Evolutionary conservation across 2,888 invertebrate genomes (phyloP), one percentile per base, ranked within the genome.

Genomic region (Leptopterna dolabrata): DNA sequence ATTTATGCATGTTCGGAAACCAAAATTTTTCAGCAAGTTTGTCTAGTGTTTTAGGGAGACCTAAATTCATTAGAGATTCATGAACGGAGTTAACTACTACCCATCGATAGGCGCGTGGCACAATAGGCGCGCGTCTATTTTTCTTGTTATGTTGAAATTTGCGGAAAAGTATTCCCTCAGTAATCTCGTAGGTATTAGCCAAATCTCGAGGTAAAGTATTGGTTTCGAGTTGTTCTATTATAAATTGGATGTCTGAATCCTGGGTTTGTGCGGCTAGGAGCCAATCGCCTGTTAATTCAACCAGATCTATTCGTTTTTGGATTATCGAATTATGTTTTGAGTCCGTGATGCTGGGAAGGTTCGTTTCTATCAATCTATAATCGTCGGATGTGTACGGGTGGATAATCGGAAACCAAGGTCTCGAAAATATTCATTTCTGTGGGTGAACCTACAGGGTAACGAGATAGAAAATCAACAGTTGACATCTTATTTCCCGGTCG

Each of bases 381-480:
- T 3, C n/a, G n/a, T n/a, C n/a, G n/a, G n/a, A n/a, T n/a, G n/a
- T n/a, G 71, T 29, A 29, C 11, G 1, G 71, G 71, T 1, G 71
- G 71, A n/a, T 71, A 71, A 36, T 36, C 16, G 29, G 2, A 0
- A 29, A 71, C 71, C 1, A 2, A 4, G 0, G 71, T 16, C 29
- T 29, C 71, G 29, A 71, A 71, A 29, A 71, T 13, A 29, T 29
- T 14, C 1, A 36, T 16, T 71, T 71, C 71, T 29, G 11, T n/a
- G 1, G 71, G 30, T 4, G 11, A 13, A 30, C 71, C 29, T 36
- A 71, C 71, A n/a, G n/a, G n/a, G n/a, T n/a, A n/a, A n/a, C n/a
- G n/a, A n/a, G n/a, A n/a, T n/a, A n/a, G n/a, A n/a, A 91, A 91
- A 71, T 91, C 91, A 0, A 90, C 90, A 63, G 91, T 91, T 0